Evolutionary conservation across 2,888 invertebrate genomes (phyloP), one percentile per base, ranked within the genome.

Genomic region (Hyposoter dolosus): DNA sequence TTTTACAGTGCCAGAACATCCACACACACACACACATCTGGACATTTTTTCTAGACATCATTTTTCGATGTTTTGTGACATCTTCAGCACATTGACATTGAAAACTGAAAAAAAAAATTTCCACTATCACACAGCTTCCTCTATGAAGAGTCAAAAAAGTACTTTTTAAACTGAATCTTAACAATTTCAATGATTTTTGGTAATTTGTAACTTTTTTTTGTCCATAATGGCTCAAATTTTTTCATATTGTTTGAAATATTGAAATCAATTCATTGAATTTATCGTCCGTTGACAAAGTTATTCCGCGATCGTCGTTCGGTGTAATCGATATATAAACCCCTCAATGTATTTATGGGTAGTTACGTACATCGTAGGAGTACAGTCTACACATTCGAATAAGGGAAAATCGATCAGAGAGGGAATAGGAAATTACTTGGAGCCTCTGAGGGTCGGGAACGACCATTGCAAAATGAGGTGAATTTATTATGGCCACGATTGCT

Each of bases 401-500:
- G 75, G 28, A 65, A 43, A 47, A 79, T 86, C 71, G 81, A 79
- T 85, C 81, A 43, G 40, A n/a, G 50, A 60, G 32, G 19, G n/a
- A 63, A 63, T 45, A 28, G 81, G 76, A 50, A 78, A 81, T 60
- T 68, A 40, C 56, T 47, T 50, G 35, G 69, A 32, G n/a, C 47
- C 45, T 35, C 45, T 28, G 72, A 66, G 65, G 43, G 53, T 40
- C 60, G 68, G 40, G 53, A 69, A 75, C 78, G 84, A 65, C 63
- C 69, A 35, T 65, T 43, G 75, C 72, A 65, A 75, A 69, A 78
- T 78, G 77, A 78, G 75, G 82, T 76, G 82, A 84, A 88, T 89
- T 88, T 85, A 89, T 88, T 88, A 87, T 76, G 56, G 79, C 28
- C 50, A 71, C 69, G 85, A 78, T 45, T 77, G 71, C 47, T 79